These are phyloP conservation scores for Natator depressus DNA, from an alignment of 2,113 vertebrate genomes.

Conservation along the genomic window DNA sequence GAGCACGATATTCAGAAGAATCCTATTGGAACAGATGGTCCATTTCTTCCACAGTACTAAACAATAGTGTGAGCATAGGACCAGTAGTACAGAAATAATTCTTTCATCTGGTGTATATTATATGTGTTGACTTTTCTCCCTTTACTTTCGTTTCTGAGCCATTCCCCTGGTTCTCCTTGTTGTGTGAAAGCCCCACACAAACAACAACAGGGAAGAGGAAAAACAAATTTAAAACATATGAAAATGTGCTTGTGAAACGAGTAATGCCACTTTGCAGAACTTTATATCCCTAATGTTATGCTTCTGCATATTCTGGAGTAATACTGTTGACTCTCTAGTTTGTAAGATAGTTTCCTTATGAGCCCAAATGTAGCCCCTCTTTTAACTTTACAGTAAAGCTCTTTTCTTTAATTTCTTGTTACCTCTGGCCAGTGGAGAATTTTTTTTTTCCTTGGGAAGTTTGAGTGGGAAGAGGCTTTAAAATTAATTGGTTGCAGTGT, in stretches of 20 bases:
- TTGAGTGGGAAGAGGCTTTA: neutral
- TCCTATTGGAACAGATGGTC: neutral
- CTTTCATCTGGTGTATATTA: neutral
- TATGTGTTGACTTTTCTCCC: neutral
- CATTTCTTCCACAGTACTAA: neutral
- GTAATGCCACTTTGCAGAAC: neutral
- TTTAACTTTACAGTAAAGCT: neutral
- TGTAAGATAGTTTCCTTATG: neutral
- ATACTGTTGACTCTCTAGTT: neutral
- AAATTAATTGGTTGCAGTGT: neutral
- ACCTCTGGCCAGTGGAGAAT: neutral
- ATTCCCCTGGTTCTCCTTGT: neutral
- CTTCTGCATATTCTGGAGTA: neutral
- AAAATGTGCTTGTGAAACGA: neutral
- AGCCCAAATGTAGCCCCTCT: constrained; percentile 6
- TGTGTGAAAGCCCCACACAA: neutral
- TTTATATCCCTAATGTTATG: neutral
- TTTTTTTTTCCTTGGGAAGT: neutral
- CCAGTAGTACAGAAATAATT: neutral
- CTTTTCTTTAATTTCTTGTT: neutral
- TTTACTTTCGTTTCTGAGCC: neutral
- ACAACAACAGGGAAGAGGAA: neutral
- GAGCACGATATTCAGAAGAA: neutral
- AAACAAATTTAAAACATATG: neutral
- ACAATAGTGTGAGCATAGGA: neutral